Conservation (phyloP, 2,888 invertebrate species). For the Baccha elongata region DNA sequence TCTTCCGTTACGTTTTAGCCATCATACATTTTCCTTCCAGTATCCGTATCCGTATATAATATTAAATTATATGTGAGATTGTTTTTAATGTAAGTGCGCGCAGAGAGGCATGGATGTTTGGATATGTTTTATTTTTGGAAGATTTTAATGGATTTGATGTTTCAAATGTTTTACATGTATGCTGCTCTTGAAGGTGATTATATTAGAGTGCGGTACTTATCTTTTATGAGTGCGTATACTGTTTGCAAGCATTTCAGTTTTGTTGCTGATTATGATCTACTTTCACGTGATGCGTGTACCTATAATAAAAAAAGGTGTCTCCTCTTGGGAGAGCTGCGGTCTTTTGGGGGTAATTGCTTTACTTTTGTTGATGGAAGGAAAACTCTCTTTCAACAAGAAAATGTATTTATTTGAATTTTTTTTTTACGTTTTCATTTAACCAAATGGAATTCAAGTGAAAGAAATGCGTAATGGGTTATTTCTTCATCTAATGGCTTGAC, state of each 20-base stretch:
- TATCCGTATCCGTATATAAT: background rate
- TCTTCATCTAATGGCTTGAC: slow-evolving; percentile 5
- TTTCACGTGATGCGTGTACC: slow-evolving; percentile 36
- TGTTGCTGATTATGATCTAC: slow-evolving; percentile 47
- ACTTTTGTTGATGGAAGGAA: background rate
- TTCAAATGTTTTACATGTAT: slow-evolving; percentile 36
- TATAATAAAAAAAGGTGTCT: slow-evolving; percentile 29
- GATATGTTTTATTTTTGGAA: slow-evolving; percentile 5
- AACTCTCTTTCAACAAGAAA: slow-evolving; percentile 6
- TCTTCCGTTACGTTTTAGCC: slow-evolving; percentile 11
- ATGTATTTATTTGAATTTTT: slow-evolving; percentile 26
- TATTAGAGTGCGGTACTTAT: slow-evolving; percentile 45
- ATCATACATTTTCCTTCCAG: slow-evolving; percentile 26
- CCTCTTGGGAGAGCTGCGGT: background rate
- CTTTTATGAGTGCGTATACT: slow-evolving; percentile 28
- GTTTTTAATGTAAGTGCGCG: slow-evolving; percentile 33
- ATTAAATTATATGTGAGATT: slow-evolving; percentile 31
- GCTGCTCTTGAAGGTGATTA: slow-evolving; percentile 27
- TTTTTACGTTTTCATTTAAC: slow-evolving; percentile 21
- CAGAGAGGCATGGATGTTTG: background rate
- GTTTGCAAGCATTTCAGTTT: slow-evolving; percentile 20
- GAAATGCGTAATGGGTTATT: slow-evolving; percentile 9
- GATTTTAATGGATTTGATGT: slow-evolving; percentile 53
- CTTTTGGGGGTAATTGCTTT: slow-evolving; percentile 30
- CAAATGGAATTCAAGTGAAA: slow-evolving; percentile 22